Conservation (phyloP, 2,888 invertebrate species). For the Dendrolimus pini region DNA sequence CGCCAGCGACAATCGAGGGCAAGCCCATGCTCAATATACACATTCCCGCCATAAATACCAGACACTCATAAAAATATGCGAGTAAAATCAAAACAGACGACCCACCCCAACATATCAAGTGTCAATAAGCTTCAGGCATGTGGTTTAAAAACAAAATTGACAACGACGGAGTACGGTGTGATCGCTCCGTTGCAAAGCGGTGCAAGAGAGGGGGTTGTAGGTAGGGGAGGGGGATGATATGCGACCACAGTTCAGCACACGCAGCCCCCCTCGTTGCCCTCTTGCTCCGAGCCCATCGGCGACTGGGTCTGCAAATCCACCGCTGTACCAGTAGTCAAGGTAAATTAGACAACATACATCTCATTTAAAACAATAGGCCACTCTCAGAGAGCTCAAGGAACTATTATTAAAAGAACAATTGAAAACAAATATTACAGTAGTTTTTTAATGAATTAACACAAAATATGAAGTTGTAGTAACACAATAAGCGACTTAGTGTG, state of each 20-base stretch:
- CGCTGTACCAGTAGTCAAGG: constrained; percentile 74
- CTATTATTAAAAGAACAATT: too few relatives aligned
- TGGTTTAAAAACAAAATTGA: constrained; percentile 7
- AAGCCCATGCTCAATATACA: too few relatives aligned
- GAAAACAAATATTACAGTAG: too few relatives aligned
- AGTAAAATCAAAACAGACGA: not conserved
- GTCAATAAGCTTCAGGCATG: not conserved
- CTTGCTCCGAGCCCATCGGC: constrained; percentile 86
- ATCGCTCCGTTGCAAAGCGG: constrained; percentile 17
- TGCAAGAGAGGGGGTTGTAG: constrained; percentile 20
- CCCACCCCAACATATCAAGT: not conserved
- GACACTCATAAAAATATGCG: too few relatives aligned
- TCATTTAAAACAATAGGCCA: too few relatives aligned
- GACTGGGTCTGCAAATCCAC: constrained; percentile 90
- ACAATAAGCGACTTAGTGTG: too few relatives aligned
- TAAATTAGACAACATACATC: constrained; percentile 3
- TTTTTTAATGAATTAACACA: too few relatives aligned
- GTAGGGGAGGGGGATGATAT: constrained; percentile 7
- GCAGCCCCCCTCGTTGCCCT: constrained; percentile 88
- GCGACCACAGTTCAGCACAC: constrained; percentile 79
- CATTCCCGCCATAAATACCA: too few relatives aligned
- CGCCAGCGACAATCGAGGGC: too few relatives aligned
- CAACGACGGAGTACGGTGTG: constrained; percentile 15
- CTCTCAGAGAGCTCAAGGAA: too few relatives aligned
- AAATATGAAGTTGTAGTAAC: too few relatives aligned